Evolutionary conservation across 2,888 invertebrate genomes (phyloP).

Genomic region (Empis livida): DNA sequence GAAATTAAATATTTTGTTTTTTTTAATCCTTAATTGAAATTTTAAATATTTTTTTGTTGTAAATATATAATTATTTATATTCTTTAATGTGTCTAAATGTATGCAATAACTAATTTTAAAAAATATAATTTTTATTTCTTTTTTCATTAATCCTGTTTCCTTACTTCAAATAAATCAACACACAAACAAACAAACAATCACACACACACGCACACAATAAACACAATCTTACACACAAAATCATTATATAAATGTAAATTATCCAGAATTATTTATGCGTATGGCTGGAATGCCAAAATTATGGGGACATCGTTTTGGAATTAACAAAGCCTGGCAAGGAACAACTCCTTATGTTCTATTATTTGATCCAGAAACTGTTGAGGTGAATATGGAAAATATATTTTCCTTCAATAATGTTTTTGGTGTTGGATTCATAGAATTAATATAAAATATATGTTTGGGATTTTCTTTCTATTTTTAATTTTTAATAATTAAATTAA

Average conservation of each 20-base stretch:
- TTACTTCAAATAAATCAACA: too few relatives aligned
- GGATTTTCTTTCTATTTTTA: not conserved
- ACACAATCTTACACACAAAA: not conserved
- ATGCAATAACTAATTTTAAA: too few relatives aligned
- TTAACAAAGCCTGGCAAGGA: constrained; percentile 41
- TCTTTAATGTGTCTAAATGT: too few relatives aligned
- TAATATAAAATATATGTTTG: not conserved
- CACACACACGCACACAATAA: too few relatives aligned
- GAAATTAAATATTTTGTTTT: too few relatives aligned
- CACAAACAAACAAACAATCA: too few relatives aligned
- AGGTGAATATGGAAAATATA: constrained; percentile 26
- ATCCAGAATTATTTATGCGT: constrained; percentile 38
- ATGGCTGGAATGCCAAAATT: constrained; percentile 37
- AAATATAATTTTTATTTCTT: too few relatives aligned
- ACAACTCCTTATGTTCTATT: constrained; percentile 37
- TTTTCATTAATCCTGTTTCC: too few relatives aligned
- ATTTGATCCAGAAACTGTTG: constrained; percentile 39
- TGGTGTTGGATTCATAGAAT: constrained; percentile 5
- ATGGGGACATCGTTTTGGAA: constrained; percentile 39
- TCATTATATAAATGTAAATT: not conserved
- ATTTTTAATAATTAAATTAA: not conserved
- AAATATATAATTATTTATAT: too few relatives aligned
- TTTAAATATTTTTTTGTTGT: too few relatives aligned
- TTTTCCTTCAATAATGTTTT: too few relatives aligned
- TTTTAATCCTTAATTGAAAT: too few relatives aligned